Evolutionary conservation across 2,888 invertebrate species (phyloP), one percentile per base, ranked within the genome.

Genomic region (Belgica antarctica): DNA sequence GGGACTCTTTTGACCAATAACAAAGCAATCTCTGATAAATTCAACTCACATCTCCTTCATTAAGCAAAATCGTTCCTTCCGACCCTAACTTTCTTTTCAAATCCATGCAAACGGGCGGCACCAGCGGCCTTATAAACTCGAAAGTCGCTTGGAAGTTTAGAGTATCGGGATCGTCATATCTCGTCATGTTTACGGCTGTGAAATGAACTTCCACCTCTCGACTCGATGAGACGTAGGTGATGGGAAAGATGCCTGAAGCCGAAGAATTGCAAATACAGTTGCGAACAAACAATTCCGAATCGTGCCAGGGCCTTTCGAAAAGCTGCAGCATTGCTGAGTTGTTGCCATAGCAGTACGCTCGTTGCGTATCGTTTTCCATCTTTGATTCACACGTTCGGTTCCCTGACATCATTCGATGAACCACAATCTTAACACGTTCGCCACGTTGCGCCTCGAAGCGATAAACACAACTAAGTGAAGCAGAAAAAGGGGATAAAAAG

Each of bases 401-500:
- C 70, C 85, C 83, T 7, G 86, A 87, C n/a, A 85, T 82, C 2
- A 92, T 83, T 72, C 87, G 87, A 76, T 87, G 89, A 68, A 94
- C 83, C 70, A 88, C 86, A 62, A 94, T 82, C 72, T 89, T 86
- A 62, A 94, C 86, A 62, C 89, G 85, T 78, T 94, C 92, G 62
- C 91, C 91, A 66, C 88, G 87, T 75, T 89, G 89, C 0, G 89
- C 93, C 80, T 93, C 92, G 77, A 94, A 94, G 61, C 92, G 89
- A 79, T 94, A 94, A 59, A 89, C 85, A 80, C 95, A 95, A 75
- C 89, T 90, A 83, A n/a, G n/a, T n/a, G n/a, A n/a, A n/a, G n/a
- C n/a, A n/a, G 19, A 15, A 31, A 31, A 31, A 31, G 31, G 31
- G 10, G n/a, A 15, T 15, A 15, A 46, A 46, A 46, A 15, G 28